Conservation (phyloP, 1,140 invertebrate species). For the Agrilus planipennis region DNA sequence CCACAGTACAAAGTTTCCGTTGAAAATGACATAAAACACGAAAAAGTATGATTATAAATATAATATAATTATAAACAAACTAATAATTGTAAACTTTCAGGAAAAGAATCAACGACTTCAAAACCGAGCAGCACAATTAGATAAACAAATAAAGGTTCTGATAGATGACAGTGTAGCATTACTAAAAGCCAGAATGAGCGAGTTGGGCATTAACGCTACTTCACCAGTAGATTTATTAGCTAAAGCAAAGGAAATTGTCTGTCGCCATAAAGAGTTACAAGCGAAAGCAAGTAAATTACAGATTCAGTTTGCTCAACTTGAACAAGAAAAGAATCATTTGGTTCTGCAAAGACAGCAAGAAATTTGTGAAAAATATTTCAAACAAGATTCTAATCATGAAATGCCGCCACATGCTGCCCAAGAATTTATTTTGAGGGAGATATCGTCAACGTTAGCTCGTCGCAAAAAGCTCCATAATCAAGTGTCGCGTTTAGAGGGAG, state of each 20-base stretch:
- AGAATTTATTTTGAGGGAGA: conserved; percentile 74
- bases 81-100: too few relatives aligned
- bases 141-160: conserved; percentile 81
- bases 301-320: conserved; percentile 56
- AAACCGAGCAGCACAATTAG: conserved; percentile 68
- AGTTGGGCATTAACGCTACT: conserved; percentile 75
- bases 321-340: conserved; percentile 59
- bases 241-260: conserved; percentile 86
- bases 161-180: conserved; percentile 86
- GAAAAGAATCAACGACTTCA: conserved; percentile 70
- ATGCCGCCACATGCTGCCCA: conserved; percentile 54
- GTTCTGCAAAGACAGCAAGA: conserved; percentile 54
- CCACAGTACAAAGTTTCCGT: too few relatives aligned
- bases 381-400: conserved; percentile 38
- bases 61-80: too few relatives aligned
- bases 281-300: conserved; percentile 72
- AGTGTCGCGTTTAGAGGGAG: conserved; percentile 60
- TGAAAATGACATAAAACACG: too few relatives aligned
- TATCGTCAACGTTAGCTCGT: conserved; percentile 66
- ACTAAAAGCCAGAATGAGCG: conserved; percentile 79
- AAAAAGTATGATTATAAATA: too few relatives aligned
- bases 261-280: conserved; percentile 82
- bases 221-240: conserved; percentile 71
- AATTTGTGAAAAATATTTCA: conserved; percentile 50
- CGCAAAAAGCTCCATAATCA: conserved; percentile 70